A percentile compares a stretch with the other conserved stretches of the same genome.
Conservation (phyloP, 1,140 invertebrate species). For the Meloidogyne hapla region DNA sequence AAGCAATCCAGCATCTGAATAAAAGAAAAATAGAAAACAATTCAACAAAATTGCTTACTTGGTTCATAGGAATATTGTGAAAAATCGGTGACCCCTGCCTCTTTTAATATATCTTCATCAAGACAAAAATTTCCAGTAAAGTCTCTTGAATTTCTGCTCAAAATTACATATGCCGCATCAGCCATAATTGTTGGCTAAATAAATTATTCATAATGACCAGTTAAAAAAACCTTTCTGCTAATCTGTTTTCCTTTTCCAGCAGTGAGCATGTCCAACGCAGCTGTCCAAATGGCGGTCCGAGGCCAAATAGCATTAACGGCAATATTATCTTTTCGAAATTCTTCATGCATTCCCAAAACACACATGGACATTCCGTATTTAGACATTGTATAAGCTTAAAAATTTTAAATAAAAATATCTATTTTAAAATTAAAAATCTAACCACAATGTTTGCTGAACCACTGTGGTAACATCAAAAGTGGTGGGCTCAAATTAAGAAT, state of each 20-base stretch:
- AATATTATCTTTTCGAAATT: slow-evolving; percentile 79
- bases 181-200: slow-evolving; percentile 84
- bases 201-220: too few relatives aligned
- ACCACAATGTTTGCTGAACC: slow-evolving; percentile 84
- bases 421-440: not conserved
- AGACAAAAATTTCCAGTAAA: slow-evolving; percentile 87
- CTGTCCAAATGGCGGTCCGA: slow-evolving; percentile 81
- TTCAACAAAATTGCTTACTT: slow-evolving; percentile 61
- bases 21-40: not conserved
- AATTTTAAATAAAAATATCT: not conserved
- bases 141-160: slow-evolving; percentile 73
- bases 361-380: slow-evolving; percentile 99
- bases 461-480: slow-evolving; percentile 80
- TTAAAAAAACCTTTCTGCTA: slow-evolving; percentile 12
- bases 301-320: slow-evolving; percentile 93
- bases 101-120: slow-evolving; percentile 83
- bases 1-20: slow-evolving; percentile 69
- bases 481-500: slow-evolving; percentile 94
- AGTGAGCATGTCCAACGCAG: slow-evolving; percentile 91
- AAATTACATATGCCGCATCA: slow-evolving; percentile 57
- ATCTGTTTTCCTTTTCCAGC: slow-evolving; percentile 68
- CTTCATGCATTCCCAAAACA: slow-evolving; percentile 86
- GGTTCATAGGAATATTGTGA: slow-evolving; percentile 81
- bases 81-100: slow-evolving; percentile 80
- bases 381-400: slow-evolving; percentile 86